phyloP scores from a whole-genome alignment of 1,140 invertebrate species.

The Triops longicaudatus region DNA sequence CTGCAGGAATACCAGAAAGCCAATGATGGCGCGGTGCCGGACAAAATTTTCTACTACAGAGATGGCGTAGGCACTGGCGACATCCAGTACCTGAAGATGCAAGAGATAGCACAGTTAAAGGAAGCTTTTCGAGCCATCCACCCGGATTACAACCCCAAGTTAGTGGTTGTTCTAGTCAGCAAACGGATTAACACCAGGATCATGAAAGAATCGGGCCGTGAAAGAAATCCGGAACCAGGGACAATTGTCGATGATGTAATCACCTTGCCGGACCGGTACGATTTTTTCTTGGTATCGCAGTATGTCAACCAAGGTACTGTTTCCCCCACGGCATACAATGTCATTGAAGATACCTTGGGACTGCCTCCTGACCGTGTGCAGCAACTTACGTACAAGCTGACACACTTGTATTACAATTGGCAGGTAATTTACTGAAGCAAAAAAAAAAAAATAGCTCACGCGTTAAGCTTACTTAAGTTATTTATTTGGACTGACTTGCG shows the following conservation, averaged over 20 bases:
- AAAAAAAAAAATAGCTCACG: too few species aligned
- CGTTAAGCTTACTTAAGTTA: too few species aligned
- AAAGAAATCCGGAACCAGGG: conserved; percentile 68
- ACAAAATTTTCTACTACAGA: conserved; percentile 57
- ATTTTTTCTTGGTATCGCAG: conserved; percentile 74
- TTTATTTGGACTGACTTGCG: too few species aligned
- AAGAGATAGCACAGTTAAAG: conserved; percentile 38
- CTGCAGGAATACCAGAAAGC: conserved; percentile 31
- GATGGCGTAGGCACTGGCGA: conserved; percentile 84
- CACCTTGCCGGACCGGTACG: conserved; percentile 70
- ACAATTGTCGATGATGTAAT: conserved; percentile 77
- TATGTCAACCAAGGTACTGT: conserved; percentile 68
- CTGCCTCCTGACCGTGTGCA: conserved; percentile 60
- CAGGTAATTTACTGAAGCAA: too few species aligned
- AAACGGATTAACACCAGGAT: conserved; percentile 50
- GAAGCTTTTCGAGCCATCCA: conserved; percentile 31
- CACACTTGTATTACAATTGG: conserved; percentile 79
- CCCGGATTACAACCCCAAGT: conserved; percentile 39
- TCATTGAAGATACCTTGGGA: conserved; percentile 55
- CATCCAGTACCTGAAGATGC: conserved; percentile 44
- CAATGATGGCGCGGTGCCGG: conserved; percentile 41
- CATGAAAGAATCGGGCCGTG: conserved; percentile 35
- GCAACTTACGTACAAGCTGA: conserved; percentile 65
- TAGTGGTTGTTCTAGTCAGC: conserved; percentile 58
- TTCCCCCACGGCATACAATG: conserved; percentile 68